Percentiles rank a stretch among this genome's conserved stretches.
Evolutionary conservation across 2,797 vertebrate genomes (phyloP).

Genomic region (Microctenopoma stevenorrisi): DNA sequence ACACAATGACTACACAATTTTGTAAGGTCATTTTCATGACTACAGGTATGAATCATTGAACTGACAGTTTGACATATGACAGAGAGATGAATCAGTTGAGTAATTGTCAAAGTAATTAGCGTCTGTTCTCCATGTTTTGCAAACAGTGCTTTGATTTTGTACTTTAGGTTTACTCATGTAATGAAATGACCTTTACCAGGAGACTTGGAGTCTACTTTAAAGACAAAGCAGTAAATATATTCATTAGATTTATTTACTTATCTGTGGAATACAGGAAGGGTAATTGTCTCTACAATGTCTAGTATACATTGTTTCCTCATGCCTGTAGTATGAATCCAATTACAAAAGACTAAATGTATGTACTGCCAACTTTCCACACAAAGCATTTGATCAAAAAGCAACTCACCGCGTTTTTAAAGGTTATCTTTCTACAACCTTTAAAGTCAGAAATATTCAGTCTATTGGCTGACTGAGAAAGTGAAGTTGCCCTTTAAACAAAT

Average conservation of each 20-base stretch:
- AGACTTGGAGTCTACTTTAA: slow-evolving; percentile 31
- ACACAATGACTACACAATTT: too few species aligned
- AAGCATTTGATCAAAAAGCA: slow-evolving; percentile 44
- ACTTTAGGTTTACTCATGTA: slow-evolving; percentile 12
- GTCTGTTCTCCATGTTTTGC: slow-evolving; percentile 12
- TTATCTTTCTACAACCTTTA: slow-evolving; percentile 70
- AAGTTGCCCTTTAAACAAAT: slow-evolving; percentile 70
- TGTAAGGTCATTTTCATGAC: too few species aligned
- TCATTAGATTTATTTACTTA: slow-evolving; percentile 37
- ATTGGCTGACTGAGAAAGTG: slow-evolving; percentile 56
- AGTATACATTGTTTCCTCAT: slow-evolving; percentile 41
- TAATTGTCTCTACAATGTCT: slow-evolving; percentile 30
- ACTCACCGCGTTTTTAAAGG: slow-evolving; percentile 61
- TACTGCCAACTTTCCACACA: slow-evolving; percentile 37
- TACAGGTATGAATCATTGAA: slow-evolving; percentile 11
- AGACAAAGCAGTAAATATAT: slow-evolving; percentile 42
- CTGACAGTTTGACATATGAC: slow-evolving; percentile 18
- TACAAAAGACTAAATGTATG: slow-evolving; percentile 33
- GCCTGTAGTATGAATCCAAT: slow-evolving; percentile 48
- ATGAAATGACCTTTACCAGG: slow-evolving; percentile 50
- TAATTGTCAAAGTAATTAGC: slow-evolving; percentile 3
- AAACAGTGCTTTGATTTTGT: slow-evolving; percentile 10
- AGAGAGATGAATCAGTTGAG: background rate
- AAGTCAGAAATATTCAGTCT: slow-evolving; percentile 63
- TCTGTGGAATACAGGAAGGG: slow-evolving; percentile 44